A percentile compares a stretch with the other conserved stretches of the same genome.
Conservation (phyloP, 2,888 invertebrate genomes). For the Matsumyia berberina region DNA sequence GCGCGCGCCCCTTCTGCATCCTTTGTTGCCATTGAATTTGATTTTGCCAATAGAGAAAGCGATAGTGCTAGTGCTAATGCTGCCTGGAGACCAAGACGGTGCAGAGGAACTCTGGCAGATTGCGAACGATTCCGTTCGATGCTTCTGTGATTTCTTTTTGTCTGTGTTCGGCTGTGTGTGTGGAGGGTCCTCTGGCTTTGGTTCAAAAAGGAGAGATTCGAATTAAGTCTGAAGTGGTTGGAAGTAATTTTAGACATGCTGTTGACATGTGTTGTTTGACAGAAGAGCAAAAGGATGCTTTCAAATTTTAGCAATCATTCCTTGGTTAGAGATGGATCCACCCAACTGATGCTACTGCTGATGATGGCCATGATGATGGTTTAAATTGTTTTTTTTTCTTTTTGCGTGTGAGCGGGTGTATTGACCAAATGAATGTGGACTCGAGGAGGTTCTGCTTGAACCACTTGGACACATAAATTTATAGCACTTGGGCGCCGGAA, state of each 20-base stretch:
- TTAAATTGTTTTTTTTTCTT: conserved; percentile 22
- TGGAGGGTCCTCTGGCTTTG: conserved; percentile 25
- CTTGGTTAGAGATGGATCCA: neutral
- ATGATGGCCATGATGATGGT: conserved; percentile 14
- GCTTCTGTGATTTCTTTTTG: conserved; percentile 30
- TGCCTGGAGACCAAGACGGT: conserved; percentile 22
- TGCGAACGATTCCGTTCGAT: conserved; percentile 47
- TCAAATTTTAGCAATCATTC: conserved; percentile 29
- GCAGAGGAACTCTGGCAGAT: conserved; percentile 16
- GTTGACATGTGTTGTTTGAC: conserved; percentile 69
- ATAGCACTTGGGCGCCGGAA: conserved; percentile 17
- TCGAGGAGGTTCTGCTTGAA: conserved; percentile 1
- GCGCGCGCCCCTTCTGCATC: conserved; percentile 1
- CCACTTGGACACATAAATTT: conserved; percentile 32
- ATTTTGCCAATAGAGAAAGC: conserved; percentile 56
- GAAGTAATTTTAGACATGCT: conserved; percentile 61
- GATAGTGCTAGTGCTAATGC: conserved; percentile 52
- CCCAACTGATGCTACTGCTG: neutral
- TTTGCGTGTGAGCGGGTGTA: conserved; percentile 1
- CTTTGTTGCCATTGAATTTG: conserved; percentile 55
- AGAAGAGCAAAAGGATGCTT: conserved; percentile 38
- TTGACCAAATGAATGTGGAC: conserved; percentile 33
- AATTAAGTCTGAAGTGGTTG: conserved; percentile 64
- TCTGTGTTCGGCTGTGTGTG: neutral
- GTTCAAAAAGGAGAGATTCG: conserved; percentile 50